Base-by-base conservation (phyloP, 2,797 vertebrate species). In the Chelon auratus region DNA sequence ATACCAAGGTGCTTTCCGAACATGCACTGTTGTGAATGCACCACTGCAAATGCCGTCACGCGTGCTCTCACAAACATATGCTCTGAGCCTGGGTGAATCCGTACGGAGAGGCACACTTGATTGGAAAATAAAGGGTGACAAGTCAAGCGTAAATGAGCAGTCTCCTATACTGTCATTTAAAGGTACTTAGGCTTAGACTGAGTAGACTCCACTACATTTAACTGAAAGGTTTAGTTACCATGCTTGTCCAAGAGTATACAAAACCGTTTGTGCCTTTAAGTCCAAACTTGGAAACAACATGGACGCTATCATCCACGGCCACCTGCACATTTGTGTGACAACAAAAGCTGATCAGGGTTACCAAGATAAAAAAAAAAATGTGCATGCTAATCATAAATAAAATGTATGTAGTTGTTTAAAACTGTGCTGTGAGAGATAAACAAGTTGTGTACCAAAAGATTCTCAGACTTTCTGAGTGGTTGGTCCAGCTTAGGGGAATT, bases 81-180 rank as follows among this genome's bases (percentile, higher is more conserved):
- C 63, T 67, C 17, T 10, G 62, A 71, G 57, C 47, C 57, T 64
- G 72, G 72, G 73, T 70, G 20, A 45, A 63, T 63, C 73, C 22
- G 26, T 24, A 47, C 9, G 62, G 71, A 74, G 54, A 72, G 33
- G 61, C 14, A 56, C n/a, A 24, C 40, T 75, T 69, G 65, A 82
- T 82, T 80, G 63, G 70, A 72, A 83, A 83, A 85, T 57, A 80
- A 68, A 73, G 63, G 65, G 20, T 59, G 64, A 47, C 36, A 68
- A 77, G 54, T 66, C 45, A 72, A 12, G 66, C 68, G 59, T 68
- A 71, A 85, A 81, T 62, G 50, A 80, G 5, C 3, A 30, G 54
- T 26, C 10, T 26, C 5, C 37, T 18, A 26, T 20, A 30, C 36
- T 58, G 26, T 53, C 20, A 53, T 63, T 62, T 33, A 24, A 26